A percentile compares a stretch with the other conserved stretches of the same genome.
Conservation (phyloP, 2,797 vertebrate species). For the Takifugu rubripes region DNA sequence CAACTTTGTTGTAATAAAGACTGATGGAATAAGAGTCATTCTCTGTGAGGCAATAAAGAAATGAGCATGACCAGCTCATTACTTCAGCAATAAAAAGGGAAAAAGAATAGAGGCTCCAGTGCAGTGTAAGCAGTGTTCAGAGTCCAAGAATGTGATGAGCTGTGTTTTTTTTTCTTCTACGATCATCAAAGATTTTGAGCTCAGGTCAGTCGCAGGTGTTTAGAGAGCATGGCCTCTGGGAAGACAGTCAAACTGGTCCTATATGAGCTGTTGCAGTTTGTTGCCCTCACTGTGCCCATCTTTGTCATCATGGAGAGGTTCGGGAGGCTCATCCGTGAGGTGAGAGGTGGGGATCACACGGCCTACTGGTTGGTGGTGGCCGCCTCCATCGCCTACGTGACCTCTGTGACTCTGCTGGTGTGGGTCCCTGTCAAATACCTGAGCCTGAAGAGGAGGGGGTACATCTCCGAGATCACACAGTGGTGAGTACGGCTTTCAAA, state of each 20-base stretch:
- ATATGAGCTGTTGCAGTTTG: slow-evolving; percentile 76
- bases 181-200: slow-evolving; percentile 33
- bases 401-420: slow-evolving; percentile 76
- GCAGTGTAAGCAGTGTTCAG: slow-evolving; percentile 74
- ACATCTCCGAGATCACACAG: slow-evolving; percentile 62
- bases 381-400: slow-evolving; percentile 77
- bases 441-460: slow-evolving; percentile 62
- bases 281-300: slow-evolving; percentile 55
- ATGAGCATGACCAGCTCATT: slow-evolving; percentile 59
- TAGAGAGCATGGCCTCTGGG: slow-evolving; percentile 62
- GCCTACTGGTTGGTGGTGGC: slow-evolving; percentile 84
- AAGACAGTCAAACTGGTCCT: slow-evolving; percentile 75
- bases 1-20: background rate
- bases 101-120: slow-evolving; percentile 30
- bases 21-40: slow-evolving; percentile 25
- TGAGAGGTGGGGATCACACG: slow-evolving; percentile 36
- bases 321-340: slow-evolving; percentile 41
- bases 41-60: slow-evolving; percentile 58
- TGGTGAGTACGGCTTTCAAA: slow-evolving; percentile 75
- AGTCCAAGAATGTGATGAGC: slow-evolving; percentile 64
- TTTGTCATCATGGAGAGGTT: slow-evolving; percentile 75
- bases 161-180: slow-evolving; percentile 18
- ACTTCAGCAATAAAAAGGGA: slow-evolving; percentile 67
- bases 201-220: slow-evolving; percentile 20
- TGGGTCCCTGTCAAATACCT: slow-evolving; percentile 83